Evolutionary conservation across 2,888 invertebrate species (phyloP).

Genomic region (Micropterix aruncella): DNA sequence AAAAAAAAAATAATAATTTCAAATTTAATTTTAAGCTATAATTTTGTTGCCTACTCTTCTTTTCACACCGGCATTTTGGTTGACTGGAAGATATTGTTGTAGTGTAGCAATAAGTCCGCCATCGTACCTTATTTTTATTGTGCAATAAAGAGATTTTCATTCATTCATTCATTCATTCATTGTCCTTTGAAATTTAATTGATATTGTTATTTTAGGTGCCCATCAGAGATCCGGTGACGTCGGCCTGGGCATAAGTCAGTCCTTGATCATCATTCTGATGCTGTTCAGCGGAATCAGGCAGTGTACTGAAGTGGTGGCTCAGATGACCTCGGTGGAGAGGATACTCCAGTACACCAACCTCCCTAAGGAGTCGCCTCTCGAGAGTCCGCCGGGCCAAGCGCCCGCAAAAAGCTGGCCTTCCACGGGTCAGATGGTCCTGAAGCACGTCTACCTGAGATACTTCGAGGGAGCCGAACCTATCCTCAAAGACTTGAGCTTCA

Average conservation of each 20-base stretch:
- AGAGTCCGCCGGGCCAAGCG: slow-evolving; percentile 35
- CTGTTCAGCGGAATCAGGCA: slow-evolving; percentile 70
- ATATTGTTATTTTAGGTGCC: no score
- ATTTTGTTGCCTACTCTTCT: no score
- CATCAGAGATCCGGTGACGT: slow-evolving; percentile 52
- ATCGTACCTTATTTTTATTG: no score
- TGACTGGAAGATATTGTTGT: no score
- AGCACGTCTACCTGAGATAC: slow-evolving; percentile 49
- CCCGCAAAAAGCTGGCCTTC: slow-evolving; percentile 48
- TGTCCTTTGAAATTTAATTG: no score
- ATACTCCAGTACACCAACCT: slow-evolving; percentile 65
- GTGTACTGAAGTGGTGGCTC: slow-evolving; percentile 59
- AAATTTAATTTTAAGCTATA: no score
- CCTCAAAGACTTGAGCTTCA: slow-evolving; percentile 49
- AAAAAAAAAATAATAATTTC: no score
- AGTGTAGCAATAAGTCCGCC: no score
- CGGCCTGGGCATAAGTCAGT: slow-evolving; percentile 58
- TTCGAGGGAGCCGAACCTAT: slow-evolving; percentile 46
- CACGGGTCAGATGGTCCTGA: slow-evolving; percentile 44
- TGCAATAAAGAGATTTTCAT: no score
- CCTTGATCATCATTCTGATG: slow-evolving; percentile 62
- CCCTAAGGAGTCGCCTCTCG: slow-evolving; percentile 52
- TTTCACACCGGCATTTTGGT: no score
- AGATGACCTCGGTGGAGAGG: slow-evolving; percentile 72
- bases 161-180: no score